phyloP scores from a whole-genome alignment of 2,113 vertebrate genomes.

The Proterorhinus semilunaris region DNA sequence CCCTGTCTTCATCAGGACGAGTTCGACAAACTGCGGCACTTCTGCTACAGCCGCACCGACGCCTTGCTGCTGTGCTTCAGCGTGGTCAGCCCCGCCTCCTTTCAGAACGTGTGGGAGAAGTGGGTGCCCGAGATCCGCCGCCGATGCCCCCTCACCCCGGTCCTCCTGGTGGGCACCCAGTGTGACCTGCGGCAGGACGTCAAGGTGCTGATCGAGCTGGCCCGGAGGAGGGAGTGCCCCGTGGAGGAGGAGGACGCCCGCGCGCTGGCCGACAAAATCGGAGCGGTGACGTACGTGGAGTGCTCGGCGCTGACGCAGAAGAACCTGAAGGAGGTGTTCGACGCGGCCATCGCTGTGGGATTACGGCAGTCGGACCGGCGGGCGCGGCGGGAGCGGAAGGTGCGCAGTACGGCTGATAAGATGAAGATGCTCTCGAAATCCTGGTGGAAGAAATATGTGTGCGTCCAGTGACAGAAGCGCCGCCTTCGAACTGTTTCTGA shows the following conservation, averaged over 20 bases:
- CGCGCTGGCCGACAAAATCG: conserved; percentile 75
- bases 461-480: conserved; percentile 67
- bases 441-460: conserved; percentile 88
- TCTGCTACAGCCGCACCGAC: conserved; percentile 82
- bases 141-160: conserved; percentile 77
- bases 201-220: conserved; percentile 81
- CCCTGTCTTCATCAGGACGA: conserved; percentile 75
- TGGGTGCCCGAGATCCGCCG: conserved; percentile 82
- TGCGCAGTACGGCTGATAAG: conserved; percentile 79
- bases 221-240: conserved; percentile 72
- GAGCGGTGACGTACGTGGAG: conserved; percentile 79
- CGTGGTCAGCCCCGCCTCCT: conserved; percentile 83
- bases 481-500: conserved; percentile 19
- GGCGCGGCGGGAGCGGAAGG: conserved; percentile 72
- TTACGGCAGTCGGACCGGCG: conserved; percentile 71
- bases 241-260: conserved; percentile 73
- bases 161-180: conserved; percentile 83
- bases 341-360: conserved; percentile 80
- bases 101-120: conserved; percentile 82
- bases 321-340: conserved; percentile 86
- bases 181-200: conserved; percentile 83
- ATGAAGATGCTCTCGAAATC: conserved; percentile 84
- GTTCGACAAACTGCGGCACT: conserved; percentile 83
- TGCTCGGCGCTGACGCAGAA: conserved; percentile 85
- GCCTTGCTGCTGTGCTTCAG: conserved; percentile 85